phyloP scores from a whole-genome alignment of 2,888 invertebrate species.

The Hypselothyrea guttata region DNA sequence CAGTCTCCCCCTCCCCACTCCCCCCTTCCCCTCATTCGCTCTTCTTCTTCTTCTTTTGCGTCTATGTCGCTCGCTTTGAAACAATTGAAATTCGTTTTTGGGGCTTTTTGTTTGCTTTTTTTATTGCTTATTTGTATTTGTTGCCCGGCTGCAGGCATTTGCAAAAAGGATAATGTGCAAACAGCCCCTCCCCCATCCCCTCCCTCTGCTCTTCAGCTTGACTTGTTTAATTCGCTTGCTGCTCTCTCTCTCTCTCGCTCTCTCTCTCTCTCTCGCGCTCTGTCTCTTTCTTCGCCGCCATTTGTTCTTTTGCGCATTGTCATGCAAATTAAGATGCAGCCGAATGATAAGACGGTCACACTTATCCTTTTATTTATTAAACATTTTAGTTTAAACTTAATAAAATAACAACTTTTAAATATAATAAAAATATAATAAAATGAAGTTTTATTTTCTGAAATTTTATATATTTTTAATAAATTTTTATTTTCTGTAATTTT shows the following conservation, averaged over 20 bases:
- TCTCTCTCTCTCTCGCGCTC: neutral
- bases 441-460: too few species aligned
- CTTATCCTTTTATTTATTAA: too few species aligned
- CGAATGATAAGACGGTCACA: conserved; percentile 43
- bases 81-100: conserved; percentile 70
- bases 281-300: neutral
- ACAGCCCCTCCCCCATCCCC: too few species aligned
- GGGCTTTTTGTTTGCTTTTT: conserved; percentile 31
- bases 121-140: conserved; percentile 22
- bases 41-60: neutral
- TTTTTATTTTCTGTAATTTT: too few species aligned
- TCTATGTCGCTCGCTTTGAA: conserved; percentile 41
- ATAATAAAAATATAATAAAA: too few species aligned
- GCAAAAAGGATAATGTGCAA: conserved; percentile 35
- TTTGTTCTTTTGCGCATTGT: conserved; percentile 34
- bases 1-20: neutral
- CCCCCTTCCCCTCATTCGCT: too few species aligned
- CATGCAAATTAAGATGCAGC: conserved; percentile 63
- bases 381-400: too few species aligned
- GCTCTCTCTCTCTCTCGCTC: neutral
- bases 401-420: too few species aligned
- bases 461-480: too few species aligned
- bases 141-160: conserved; percentile 18
- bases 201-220: neutral
- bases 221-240: too few species aligned